Percentiles rank a stretch among this genome's conserved stretches.
Conservation (phyloP, 2,113 vertebrate genomes). For the Rhynchopsitta pachyrhyncha region DNA sequence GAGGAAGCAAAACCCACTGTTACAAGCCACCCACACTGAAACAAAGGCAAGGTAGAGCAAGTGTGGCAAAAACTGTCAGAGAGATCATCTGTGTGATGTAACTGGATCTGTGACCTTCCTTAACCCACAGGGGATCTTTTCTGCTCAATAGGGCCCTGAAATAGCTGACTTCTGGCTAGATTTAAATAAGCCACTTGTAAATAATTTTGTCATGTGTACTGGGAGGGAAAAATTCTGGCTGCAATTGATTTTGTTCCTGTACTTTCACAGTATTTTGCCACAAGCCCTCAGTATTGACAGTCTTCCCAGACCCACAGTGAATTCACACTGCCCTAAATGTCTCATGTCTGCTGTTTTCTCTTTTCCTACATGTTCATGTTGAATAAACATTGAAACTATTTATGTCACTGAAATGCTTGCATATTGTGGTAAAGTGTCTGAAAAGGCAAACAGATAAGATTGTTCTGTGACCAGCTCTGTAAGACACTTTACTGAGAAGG, state of each 20-base stretch:
- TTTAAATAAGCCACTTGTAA: constrained; percentile 68
- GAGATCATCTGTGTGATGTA: neutral
- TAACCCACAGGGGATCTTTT: neutral
- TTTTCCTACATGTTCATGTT: neutral
- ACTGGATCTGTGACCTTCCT: constrained; percentile 17
- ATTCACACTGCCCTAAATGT: constrained; percentile 37
- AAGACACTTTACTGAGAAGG: neutral
- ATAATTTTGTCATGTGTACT: constrained; percentile 69
- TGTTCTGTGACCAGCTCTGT: neutral
- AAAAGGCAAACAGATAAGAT: neutral
- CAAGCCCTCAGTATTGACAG: constrained; percentile 54
- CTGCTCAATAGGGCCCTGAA: constrained; percentile 24
- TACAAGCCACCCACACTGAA: neutral
- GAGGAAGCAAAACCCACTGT: neutral
- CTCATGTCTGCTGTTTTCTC: constrained; percentile 13
- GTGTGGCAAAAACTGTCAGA: neutral
- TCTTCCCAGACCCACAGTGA: constrained; percentile 45
- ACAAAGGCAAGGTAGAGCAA: neutral
- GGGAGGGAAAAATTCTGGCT: constrained; percentile 61
- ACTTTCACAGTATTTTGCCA: constrained; percentile 54
- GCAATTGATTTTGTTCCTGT: constrained; percentile 64
- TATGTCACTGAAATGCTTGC: neutral
- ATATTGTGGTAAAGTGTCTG: neutral
- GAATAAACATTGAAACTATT: neutral
- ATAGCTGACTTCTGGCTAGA: constrained; percentile 52